These are phyloP conservation scores for Gasteruption jaculator DNA, from an alignment of 2,888 invertebrate species.

Conservation along the genomic window DNA sequence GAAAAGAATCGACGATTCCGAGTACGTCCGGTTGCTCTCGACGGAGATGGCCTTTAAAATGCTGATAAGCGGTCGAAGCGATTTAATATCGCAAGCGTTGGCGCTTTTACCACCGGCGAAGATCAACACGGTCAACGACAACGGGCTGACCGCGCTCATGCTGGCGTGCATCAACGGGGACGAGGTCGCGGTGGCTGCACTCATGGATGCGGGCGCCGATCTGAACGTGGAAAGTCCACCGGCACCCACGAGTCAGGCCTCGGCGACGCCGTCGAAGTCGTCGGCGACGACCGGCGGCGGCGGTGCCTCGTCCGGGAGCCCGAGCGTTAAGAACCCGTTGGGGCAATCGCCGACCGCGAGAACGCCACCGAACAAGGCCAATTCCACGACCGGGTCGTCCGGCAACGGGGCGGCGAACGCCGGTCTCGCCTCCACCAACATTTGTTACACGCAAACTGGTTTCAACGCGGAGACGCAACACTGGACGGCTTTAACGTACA, in stretches of 20 bases:
- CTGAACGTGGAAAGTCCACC: constrained; percentile 77
- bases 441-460: constrained; percentile 26
- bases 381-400: constrained; percentile 5
- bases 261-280: constrained; percentile 41
- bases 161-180: constrained; percentile 76
- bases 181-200: constrained; percentile 66
- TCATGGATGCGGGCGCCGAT: constrained; percentile 78
- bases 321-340: constrained; percentile 46
- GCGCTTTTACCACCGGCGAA: constrained; percentile 70
- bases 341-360: constrained; percentile 16
- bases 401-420: background rate
- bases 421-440: constrained; percentile 15
- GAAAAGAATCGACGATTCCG: constrained; percentile 50
- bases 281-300: constrained; percentile 18
- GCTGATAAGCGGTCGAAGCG: constrained; percentile 73
- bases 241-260: constrained; percentile 32
- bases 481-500: constrained; percentile 88
- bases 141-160: constrained; percentile 81
- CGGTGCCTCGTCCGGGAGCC: constrained; percentile 47
- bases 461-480: constrained; percentile 63
- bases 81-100: constrained; percentile 74
- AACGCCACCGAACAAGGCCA: too few species aligned
- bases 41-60: constrained; percentile 77
- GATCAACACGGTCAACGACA: constrained; percentile 73
- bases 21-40: constrained; percentile 64